Base-by-base conservation (phyloP, 2,888 invertebrate genomes). In the Brachynemurus nebulosus region DNA sequence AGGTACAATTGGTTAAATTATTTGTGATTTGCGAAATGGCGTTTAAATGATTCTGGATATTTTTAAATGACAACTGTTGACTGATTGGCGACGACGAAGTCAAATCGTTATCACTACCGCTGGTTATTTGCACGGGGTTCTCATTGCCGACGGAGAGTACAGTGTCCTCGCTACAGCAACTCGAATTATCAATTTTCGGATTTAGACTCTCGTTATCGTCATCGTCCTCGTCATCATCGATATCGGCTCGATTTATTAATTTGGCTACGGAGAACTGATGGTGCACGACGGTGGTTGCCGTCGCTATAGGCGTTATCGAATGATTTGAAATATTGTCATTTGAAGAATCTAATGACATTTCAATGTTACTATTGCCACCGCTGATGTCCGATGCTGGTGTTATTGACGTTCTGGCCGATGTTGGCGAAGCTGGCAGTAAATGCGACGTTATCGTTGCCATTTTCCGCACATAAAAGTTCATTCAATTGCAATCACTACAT, bases 121-220 rank as follows among this genome's bases (percentile, higher is more conserved):
- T n/a, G n/a, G n/a, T n/a, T n/a, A n/a, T n/a, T n/a, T n/a, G n/a
- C 74, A 76, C n/a, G n/a, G n/a, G n/a, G n/a, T n/a, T n/a, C 54
- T 86, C 86, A 57, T 85, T 84, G 5, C 86, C 85, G 50, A 86
- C 86, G 52, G 85, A 86, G 23, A 86, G 59, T 3, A 85, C 86
- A 35, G 86, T 86, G 56, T 83, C 85, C 54, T 83, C 83, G 53
- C 80, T 80, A 52, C 79, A 77, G 51, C 79, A 78, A 47, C 80
- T 81, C 49, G 73, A 30, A 30, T 30, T 30, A 30, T 30, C 30
- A 14, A 46, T 68, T 69, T 11, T 71, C 65, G 47, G 69, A 68
- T 11, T 21, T 41, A 5, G 61, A 7, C 9, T 9, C 9, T 23
- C 23, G 23, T 6, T 6, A 7, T 23, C 23, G 56, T 12, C 61